Base-by-base conservation (phyloP, 2,113 vertebrate species). In the Tympanuchus pallidicinctus region DNA sequence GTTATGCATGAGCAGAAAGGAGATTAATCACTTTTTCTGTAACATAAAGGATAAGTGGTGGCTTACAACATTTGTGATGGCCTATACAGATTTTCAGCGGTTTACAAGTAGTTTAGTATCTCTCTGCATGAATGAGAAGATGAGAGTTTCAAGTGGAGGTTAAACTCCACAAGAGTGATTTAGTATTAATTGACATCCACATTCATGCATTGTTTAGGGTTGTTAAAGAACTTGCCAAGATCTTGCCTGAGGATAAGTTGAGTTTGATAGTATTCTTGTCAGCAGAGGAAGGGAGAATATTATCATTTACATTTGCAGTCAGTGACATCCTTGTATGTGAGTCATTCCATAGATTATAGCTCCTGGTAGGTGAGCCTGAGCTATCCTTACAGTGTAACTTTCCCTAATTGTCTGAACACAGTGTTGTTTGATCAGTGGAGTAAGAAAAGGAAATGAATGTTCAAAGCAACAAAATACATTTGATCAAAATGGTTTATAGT, bases 231-330 rank as follows among this genome's bases (percentile, higher is more conserved):
- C 92, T 83, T 97, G 42, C 15, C 42, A 17, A 97, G 93, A 95
- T 96, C 90, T 95, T 96, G 78, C 94, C 95, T 76, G 71, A 96
- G 92, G 96, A 94, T 80, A 95, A 88, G 69, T 57, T 94, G 91
- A 91, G 76, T 95, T 96, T 95, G 48, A 69, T 93, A 94, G 81
- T 89, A 72, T 88, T 97, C 79, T 66, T 76, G 52, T 74, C 88
- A 70, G 12, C 0, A 3, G 8, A 38, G 4, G 34, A 93, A 86
- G 45, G 63, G 59, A 56, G 70, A 88, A 61, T 92, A 78, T 92
- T 93, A 75, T 94, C 12, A 87, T 96, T 97, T 96, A 80, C 60
- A 92, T 91, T 94, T 59, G 30, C 56, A 57, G 16, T 57, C 82
- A 92, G 78, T 89, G 82, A 74, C 38, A 85, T 65, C 57, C 91